Conservation (phyloP, 1,140 invertebrate species). For the Cyclargus thomasi region DNA sequence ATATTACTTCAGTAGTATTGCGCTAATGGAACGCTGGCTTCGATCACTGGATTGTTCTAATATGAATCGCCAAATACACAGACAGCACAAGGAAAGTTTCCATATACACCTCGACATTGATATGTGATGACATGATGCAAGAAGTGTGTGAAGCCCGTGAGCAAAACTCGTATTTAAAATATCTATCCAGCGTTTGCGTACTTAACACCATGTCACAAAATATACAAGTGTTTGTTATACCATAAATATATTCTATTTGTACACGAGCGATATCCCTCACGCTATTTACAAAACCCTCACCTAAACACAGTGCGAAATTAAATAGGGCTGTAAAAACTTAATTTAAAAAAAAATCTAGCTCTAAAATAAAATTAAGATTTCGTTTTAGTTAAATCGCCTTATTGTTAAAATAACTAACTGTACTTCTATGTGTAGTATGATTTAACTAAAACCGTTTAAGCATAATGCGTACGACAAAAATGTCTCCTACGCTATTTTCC, state of each 20-base stretch:
- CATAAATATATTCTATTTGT: constrained; percentile 67
- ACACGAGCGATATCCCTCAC: constrained; percentile 57
- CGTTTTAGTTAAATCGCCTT: constrained; percentile 24
- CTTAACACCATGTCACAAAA: constrained; percentile 71
- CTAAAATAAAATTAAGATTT: constrained; percentile 23
- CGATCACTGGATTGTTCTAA: too few relatives aligned
- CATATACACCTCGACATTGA: constrained; percentile 37
- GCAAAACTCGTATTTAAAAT: constrained; percentile 45
- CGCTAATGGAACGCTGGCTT: too few relatives aligned
- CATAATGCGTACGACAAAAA: background rate
- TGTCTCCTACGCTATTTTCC: too few relatives aligned
- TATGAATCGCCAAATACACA: background rate
- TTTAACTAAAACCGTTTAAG: constrained; percentile 31
- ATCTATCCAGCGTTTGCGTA: constrained; percentile 41
- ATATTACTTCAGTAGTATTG: too few relatives aligned
- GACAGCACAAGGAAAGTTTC: background rate
- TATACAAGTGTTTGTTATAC: constrained; percentile 61
- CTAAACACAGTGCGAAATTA: constrained; percentile 48
- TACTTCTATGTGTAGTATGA: constrained; percentile 22
- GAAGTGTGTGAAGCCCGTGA: constrained; percentile 59
- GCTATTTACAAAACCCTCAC: constrained; percentile 58
- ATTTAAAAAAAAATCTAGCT: constrained; percentile 25
- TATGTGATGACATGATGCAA: constrained; percentile 69
- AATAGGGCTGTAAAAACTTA: constrained; percentile 55
- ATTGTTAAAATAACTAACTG: constrained; percentile 13